Evolutionary conservation across 2,797 vertebrate genomes (phyloP).

Genomic region (Chanos chanos): DNA sequence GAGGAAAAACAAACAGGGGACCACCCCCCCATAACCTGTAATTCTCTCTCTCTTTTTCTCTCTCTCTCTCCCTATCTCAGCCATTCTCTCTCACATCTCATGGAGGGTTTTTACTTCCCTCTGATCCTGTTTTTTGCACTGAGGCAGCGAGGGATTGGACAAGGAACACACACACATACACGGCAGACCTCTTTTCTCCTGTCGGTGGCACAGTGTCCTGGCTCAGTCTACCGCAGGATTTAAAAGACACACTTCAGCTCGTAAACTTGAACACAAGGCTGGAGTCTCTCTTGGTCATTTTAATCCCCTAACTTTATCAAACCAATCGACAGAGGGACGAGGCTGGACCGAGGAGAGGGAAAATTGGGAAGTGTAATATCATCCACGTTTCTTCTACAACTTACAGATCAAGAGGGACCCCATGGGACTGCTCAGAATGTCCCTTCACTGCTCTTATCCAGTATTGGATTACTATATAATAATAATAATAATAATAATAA

Average conservation of each 20-base stretch:
- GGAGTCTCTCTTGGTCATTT: too few relatives aligned
- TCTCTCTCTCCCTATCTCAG: conserved; percentile 21
- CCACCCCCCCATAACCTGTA: neutral
- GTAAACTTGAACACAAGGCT: too few relatives aligned
- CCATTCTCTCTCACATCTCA: conserved; percentile 19
- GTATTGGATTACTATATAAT: conserved; percentile 53
- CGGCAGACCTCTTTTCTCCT: conserved; percentile 22
- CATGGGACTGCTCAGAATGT: conserved; percentile 56
- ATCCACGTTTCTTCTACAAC: conserved; percentile 23
- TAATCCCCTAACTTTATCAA: too few relatives aligned
- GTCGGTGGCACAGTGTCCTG: conserved; percentile 19
- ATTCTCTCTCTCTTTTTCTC: neutral
- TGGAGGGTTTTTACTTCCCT: conserved; percentile 31
- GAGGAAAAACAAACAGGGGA: conserved; percentile 7
- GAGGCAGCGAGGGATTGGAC: conserved; percentile 24
- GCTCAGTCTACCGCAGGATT: neutral
- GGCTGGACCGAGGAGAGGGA: too few relatives aligned
- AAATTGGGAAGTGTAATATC: conserved; percentile 3
- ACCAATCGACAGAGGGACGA: too few relatives aligned
- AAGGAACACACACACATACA: conserved; percentile 18
- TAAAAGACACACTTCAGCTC: too few relatives aligned
- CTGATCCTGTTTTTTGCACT: conserved; percentile 24
- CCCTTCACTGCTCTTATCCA: conserved; percentile 74
- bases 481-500: conserved; percentile 44
- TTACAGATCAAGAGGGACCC: conserved; percentile 40